These are phyloP conservation scores for Euproctis similis DNA, from an alignment of 2,888 invertebrate genomes.

Conservation along the genomic window DNA sequence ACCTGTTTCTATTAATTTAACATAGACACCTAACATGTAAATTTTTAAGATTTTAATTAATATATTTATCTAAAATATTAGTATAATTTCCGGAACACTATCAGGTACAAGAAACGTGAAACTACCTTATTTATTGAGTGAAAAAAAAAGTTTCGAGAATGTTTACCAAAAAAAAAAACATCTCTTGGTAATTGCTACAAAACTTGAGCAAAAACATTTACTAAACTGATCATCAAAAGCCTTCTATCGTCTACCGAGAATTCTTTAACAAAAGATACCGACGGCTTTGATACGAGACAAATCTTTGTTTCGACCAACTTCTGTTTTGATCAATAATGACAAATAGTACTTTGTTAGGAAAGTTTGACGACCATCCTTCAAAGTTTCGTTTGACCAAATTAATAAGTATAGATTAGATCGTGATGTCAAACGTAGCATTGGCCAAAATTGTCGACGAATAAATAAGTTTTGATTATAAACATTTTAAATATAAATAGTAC, in stretches of 20 bases:
- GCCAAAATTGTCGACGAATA: no score
- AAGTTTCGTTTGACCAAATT: conserved; percentile 48
- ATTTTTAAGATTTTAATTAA: no score
- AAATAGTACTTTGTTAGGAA: conserved; percentile 66
- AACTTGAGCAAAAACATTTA: conserved; percentile 10
- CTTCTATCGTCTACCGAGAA: conserved; percentile 29
- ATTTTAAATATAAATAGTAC: no score
- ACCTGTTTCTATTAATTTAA: no score
- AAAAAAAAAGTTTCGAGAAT: conserved; percentile 5
- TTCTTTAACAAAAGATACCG: conserved; percentile 38
- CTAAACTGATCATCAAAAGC: conserved; percentile 18
- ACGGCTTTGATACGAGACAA: conserved; percentile 38
- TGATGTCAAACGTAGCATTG: conserved; percentile 31
- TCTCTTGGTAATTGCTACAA: no score
- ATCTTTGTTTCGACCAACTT: conserved; percentile 56
- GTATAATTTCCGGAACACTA: no score
- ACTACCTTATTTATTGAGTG: no score
- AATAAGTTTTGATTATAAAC: no score
- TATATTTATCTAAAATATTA: no score
- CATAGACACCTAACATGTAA: no score
- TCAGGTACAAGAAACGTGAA: no score
- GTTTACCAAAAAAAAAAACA: conserved; percentile 11
- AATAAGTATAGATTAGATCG: conserved; percentile 48
- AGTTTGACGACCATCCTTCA: conserved; percentile 54
- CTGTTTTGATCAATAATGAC: conserved; percentile 72